Evolutionary conservation across 2,888 invertebrate genomes (phyloP), one percentile per base, ranked within the genome.

Genomic region (Hyposoter dolosus): DNA sequence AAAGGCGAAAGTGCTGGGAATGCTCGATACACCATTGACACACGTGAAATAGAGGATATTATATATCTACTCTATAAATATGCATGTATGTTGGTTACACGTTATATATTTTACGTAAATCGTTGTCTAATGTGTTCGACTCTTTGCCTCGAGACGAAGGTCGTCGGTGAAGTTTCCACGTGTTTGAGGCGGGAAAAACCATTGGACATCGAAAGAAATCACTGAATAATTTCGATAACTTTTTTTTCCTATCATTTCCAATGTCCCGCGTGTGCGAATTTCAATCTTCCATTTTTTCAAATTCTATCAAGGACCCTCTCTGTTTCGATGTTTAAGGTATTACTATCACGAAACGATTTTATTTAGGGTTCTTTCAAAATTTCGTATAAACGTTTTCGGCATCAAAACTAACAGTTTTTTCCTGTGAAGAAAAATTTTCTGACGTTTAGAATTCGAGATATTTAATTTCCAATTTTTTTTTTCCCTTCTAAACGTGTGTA

Each of bases 41-140:
- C 47, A 43, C 50, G 32, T 50, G 28, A 78, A 74, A 83, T 60
- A 66, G 66, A 12, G 56, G 35, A 72, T 17, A 74, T 23, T 17
- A 66, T 32, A 32, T 12, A 43, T 50, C 74, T 9, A 56, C 45
- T 45, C 66, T 28, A 43, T 72, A 72, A 69, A 77, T 50, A 60
- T 43, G 63, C 40, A 40, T 71, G 47, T 53, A 63, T n/a, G 56
- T 53, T 45, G 45, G 32, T 40, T 60, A 66, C 12, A 45, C 23
- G 81, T 45, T 65, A 19, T 28, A 12, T 66, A 28, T 72, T 10
- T 32, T 60, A 28, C 1, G 60, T 60, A 28, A 23, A 60, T 15
- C 60, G 28, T 28, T 28, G 28, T 60, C 28, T 15, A 15, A 60
- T 15, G 28, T 28, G 23, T 66, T 23, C 32, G 10, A 53, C 32